Percentiles rank a stretch among this genome's conserved stretches.
Conservation (phyloP, 2,888 invertebrate species). For the Drosophila subquinaria region DNA sequence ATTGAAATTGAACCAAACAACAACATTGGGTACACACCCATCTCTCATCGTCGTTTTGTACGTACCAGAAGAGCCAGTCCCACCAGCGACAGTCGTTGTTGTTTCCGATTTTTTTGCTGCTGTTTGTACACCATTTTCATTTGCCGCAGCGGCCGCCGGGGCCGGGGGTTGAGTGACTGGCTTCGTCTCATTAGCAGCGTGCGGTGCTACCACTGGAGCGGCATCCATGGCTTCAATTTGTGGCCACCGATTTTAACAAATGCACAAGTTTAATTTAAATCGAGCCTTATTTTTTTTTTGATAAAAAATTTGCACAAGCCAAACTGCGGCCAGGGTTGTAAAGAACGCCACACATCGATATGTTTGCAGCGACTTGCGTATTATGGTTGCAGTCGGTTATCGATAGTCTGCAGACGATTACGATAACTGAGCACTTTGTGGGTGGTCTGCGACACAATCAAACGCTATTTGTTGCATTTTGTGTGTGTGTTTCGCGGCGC, state of each 20-base stretch:
- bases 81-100: constrained; percentile 41
- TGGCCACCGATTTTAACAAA: constrained; percentile 36
- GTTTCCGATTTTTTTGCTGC: constrained; percentile 74
- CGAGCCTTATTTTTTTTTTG: constrained; percentile 57
- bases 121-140: constrained; percentile 80
- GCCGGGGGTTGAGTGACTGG: constrained; percentile 59
- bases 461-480: constrained; percentile 58
- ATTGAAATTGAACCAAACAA: constrained; percentile 24
- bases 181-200: constrained; percentile 54
- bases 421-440: constrained; percentile 47
- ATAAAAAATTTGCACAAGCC: constrained; percentile 66
- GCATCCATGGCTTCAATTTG: constrained; percentile 61
- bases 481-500: constrained; percentile 27
- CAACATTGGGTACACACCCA: constrained; percentile 27
- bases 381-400: constrained; percentile 26
- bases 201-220: constrained; percentile 58
- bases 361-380: constrained; percentile 16
- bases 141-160: constrained; percentile 63
- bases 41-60: background rate
- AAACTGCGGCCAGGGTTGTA: constrained; percentile 64
- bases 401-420: constrained; percentile 18
- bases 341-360: constrained; percentile 63
- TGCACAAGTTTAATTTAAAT: constrained; percentile 60
- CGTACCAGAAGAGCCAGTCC: constrained; percentile 48
- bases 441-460: constrained; percentile 60